phyloP scores from a whole-genome alignment of 2,888 invertebrate species.

The Zygaena filipendulae region DNA sequence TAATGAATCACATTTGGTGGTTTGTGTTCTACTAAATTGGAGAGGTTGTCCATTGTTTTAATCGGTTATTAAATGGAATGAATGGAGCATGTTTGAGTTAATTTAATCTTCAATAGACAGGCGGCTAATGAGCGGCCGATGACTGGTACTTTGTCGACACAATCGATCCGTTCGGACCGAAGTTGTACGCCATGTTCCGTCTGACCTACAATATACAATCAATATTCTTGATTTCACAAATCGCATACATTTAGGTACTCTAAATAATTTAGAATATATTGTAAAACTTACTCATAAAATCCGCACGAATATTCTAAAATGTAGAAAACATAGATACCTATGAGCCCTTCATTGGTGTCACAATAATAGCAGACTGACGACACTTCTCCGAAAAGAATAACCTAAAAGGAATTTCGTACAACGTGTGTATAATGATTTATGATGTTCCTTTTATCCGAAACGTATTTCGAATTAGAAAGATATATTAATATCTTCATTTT shows the following conservation, averaged over 20 bases:
- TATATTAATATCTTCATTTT: constrained; percentile 69
- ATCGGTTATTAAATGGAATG: constrained; percentile 38
- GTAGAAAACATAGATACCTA: too few species aligned
- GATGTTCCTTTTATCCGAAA: constrained; percentile 60
- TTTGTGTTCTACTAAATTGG: too few species aligned
- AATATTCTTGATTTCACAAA: constrained; percentile 3
- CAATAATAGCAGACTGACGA: constrained; percentile 44
- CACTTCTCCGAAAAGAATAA: constrained; percentile 49
- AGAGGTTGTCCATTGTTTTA: constrained; percentile 40
- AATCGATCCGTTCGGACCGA: constrained; percentile 23
- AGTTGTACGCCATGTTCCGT: constrained; percentile 32
- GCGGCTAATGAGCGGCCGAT: constrained; percentile 52
- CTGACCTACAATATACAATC: constrained; percentile 26
- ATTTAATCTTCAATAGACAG: constrained; percentile 53
- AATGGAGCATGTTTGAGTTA: constrained; percentile 43
- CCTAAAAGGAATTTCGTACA: constrained; percentile 48
- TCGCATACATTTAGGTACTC: too few species aligned
- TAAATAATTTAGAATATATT: too few species aligned
- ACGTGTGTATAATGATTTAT: constrained; percentile 55
- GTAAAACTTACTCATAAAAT: too few species aligned
- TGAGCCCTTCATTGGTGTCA: too few species aligned
- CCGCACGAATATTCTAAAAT: too few species aligned
- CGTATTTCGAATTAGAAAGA: constrained; percentile 68
- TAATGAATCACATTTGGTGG: too few species aligned
- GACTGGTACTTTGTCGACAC: constrained; percentile 44